Percentiles rank a stretch among this genome's conserved stretches.
Conservation (phyloP, 2,888 invertebrate species). For the Ophioninae sp. region DNA sequence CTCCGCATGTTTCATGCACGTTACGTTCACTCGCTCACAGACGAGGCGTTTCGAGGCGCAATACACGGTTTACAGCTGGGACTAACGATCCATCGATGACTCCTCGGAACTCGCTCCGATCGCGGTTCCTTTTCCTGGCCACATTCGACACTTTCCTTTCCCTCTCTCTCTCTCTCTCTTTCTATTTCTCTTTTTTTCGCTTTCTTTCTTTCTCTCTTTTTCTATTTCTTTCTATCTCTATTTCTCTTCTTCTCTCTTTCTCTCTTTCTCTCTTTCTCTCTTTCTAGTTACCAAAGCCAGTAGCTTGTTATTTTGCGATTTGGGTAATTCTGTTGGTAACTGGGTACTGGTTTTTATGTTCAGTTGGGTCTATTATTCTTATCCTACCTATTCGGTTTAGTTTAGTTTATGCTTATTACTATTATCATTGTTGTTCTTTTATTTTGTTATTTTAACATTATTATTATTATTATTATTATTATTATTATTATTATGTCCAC, state of each 20-base stretch:
- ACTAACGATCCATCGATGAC: constrained; percentile 73
- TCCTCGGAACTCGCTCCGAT: constrained; percentile 60
- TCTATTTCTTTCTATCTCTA: no score
- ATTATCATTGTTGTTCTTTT: no score
- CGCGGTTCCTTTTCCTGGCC: constrained; percentile 28
- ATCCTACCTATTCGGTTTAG: no score
- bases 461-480: no score
- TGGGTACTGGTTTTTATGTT: no score
- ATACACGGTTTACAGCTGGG: constrained; percentile 63
- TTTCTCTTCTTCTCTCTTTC: background rate
- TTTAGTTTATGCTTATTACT: no score
- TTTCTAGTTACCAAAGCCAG: no score
- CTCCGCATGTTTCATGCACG: constrained; percentile 49
- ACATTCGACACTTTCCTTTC: constrained; percentile 17
- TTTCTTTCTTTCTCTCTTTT: background rate
- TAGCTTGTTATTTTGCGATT: no score
- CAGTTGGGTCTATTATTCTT: no score
- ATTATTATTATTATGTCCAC: no score
- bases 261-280: background rate
- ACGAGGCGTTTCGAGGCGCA: constrained; percentile 61
- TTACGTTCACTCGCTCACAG: constrained; percentile 61
- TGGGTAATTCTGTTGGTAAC: no score
- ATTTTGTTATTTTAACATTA: no score
- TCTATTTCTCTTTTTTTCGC: background rate
- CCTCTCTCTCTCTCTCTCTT: constrained; percentile 19